Evolutionary conservation across 2,797 vertebrate species (phyloP).

Genomic region (Knipowitschia caucasica): DNA sequence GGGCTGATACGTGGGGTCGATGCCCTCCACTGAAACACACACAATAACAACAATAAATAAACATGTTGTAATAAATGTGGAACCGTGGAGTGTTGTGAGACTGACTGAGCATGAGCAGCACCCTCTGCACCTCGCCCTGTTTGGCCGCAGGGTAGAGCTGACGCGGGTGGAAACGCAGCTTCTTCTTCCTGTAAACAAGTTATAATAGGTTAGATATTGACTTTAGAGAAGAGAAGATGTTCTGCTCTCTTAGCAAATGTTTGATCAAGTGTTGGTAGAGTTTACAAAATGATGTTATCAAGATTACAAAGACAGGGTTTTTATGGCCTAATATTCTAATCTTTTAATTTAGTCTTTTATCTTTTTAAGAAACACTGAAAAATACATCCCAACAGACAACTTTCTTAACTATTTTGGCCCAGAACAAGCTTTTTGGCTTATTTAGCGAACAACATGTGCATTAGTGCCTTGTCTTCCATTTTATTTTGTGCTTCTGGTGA

Average conservation of each 20-base stretch:
- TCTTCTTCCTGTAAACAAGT: slow-evolving; percentile 75
- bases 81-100: slow-evolving; percentile 18
- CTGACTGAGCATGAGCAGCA: slow-evolving; percentile 91
- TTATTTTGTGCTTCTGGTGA: too few species aligned
- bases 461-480: too few species aligned
- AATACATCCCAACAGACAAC: too few species aligned
- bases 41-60: not conserved
- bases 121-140: slow-evolving; percentile 89
- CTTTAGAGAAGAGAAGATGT: not conserved
- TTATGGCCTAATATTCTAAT: too few species aligned
- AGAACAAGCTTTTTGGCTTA: too few species aligned
- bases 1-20: slow-evolving; percentile 87
- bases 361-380: too few species aligned
- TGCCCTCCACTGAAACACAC: slow-evolving; percentile 82
- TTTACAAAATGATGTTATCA: too few species aligned
- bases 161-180: slow-evolving; percentile 88
- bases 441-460: too few species aligned
- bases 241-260: not conserved
- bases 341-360: too few species aligned
- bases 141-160: slow-evolving; percentile 90
- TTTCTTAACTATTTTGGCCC: too few species aligned
- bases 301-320: too few species aligned
- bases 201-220: not conserved
- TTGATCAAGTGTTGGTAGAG: not conserved
- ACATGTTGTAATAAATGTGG: not conserved